These are phyloP conservation scores for Myanophis thanlyinensis DNA, from an alignment of 2,113 vertebrate genomes.

Conservation along the genomic window DNA sequence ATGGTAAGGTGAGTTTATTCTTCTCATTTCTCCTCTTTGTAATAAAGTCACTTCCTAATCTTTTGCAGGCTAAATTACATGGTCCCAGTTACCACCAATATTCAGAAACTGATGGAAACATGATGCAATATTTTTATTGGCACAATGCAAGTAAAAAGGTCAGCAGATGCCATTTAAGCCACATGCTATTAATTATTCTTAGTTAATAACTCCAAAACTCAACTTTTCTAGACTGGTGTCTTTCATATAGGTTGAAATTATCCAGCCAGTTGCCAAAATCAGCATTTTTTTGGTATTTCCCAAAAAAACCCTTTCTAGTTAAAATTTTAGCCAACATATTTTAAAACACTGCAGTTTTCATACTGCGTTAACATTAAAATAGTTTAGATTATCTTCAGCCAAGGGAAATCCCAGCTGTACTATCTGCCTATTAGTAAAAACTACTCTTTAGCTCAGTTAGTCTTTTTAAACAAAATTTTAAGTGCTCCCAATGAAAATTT, in stretches of 20 bases:
- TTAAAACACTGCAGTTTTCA: background rate
- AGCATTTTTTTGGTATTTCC: background rate
- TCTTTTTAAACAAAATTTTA: background rate
- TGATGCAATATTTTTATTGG: background rate
- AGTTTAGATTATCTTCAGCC: background rate
- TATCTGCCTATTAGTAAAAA: background rate
- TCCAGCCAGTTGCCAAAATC: background rate
- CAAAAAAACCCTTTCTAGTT: background rate
- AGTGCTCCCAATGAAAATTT: background rate
- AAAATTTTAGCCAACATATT: background rate
- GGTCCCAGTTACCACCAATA: background rate
- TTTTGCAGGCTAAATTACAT: background rate
- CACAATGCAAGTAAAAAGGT: background rate
- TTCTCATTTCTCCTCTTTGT: background rate
- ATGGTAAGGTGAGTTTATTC: background rate
- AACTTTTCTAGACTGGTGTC: background rate
- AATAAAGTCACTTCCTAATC: background rate
- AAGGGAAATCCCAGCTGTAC: background rate
- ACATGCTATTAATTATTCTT: background rate
- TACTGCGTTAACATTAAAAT: background rate
- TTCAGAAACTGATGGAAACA: background rate
- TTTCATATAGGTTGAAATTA: background rate
- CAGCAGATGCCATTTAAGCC: background rate
- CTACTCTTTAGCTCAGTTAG: background rate
- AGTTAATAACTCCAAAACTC: background rate